Evolutionary conservation across 2,888 invertebrate genomes (phyloP), one percentile per base, ranked within the genome.

Genomic region (Drosophila putrida): DNA sequence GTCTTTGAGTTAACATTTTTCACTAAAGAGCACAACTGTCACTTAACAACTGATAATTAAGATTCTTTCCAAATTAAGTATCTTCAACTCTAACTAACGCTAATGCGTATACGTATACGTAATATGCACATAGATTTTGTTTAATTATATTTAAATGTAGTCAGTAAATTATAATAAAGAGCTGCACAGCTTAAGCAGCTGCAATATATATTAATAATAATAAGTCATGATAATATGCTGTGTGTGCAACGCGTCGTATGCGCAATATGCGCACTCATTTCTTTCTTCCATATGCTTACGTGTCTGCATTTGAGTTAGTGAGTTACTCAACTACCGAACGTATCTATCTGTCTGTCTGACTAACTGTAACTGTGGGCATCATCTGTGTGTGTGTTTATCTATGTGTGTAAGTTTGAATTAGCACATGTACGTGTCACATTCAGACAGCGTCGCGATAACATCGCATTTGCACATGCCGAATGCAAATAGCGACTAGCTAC

Each of bases 401-500:
- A 61, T 28, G 38, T 58, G 54, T 61, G 67, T 59, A 61, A 62
- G 57, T 68, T 78, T 78, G 79, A 83, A 87, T 87, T 82, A 82
- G 79, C 76, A 82, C 72, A 75, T 73, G 88, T 85, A 85, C 86
- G 86, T 82, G 86, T 74, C 88, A 69, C 73, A 82, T 68, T 64
- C 82, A 70, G 69, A 61, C 60, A 69, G 28, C 46, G 38, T 39
- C 51, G 68, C 68, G 78, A 75, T 78, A 75, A 57, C 75, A 75
- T 75, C 61, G 49, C 75, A 64, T 78, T 78, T 78, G 58, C 75
- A 76, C 78, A 75, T 78, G 39, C 77, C 77, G 63, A 68, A 76
- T 68, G 75, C 72, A 72, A 76, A 75, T 53, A 53, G 68, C 47
- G 51, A 51, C n/a, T 15, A 43, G 27, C 27, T 28, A 28, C 28